Evolutionary conservation across 2,888 invertebrate species (phyloP).

Genomic region (Metacarcinus magister): DNA sequence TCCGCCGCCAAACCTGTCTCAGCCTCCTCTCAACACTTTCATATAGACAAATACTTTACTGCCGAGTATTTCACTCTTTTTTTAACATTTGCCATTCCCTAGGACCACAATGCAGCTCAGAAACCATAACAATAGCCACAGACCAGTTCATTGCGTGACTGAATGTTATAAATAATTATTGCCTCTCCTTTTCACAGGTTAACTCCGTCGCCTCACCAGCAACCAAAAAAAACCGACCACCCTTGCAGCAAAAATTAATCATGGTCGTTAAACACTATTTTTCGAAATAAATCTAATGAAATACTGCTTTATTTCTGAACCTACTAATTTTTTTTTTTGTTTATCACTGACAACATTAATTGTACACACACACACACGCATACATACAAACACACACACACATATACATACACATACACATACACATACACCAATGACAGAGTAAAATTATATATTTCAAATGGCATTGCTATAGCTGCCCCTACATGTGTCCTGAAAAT

Average conservation of each 20-base stretch:
- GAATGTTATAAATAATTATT: background rate
- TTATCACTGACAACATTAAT: background rate
- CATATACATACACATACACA: no score
- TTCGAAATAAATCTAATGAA: background rate
- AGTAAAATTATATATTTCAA: no score
- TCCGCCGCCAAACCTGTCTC: background rate
- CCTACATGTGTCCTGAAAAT: no score
- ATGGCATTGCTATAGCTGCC: no score
- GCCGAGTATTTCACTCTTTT: background rate
- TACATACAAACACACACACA: no score
- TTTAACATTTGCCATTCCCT: background rate
- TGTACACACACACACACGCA: background rate
- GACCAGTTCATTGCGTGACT: background rate
- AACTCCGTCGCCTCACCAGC: background rate
- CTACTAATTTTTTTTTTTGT: background rate
- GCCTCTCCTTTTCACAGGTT: background rate
- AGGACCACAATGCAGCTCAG: background rate
- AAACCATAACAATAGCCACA: background rate
- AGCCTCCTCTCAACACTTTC: background rate
- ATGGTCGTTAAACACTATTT: background rate
- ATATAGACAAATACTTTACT: background rate
- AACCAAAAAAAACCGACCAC: background rate
- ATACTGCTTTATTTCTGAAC: background rate
- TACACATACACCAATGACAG: no score
- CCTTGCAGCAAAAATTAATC: background rate